Evolutionary conservation across 2,797 vertebrate species (phyloP).

Genomic region (Melanotaenia trifasciata): DNA sequence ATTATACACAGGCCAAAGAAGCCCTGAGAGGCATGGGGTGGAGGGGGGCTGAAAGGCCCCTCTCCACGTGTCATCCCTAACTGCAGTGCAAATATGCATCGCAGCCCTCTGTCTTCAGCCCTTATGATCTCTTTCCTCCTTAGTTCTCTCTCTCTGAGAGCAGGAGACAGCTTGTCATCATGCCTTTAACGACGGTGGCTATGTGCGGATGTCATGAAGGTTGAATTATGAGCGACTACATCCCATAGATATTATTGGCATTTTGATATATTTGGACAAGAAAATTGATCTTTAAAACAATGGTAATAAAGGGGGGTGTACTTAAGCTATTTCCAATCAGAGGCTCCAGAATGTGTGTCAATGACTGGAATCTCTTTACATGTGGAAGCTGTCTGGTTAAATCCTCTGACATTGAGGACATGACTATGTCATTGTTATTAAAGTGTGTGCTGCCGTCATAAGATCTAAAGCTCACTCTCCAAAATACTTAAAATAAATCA

Average conservation of each 20-base stretch:
- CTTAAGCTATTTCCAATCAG: neutral
- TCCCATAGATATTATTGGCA: neutral
- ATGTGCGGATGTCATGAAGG: constrained; percentile 43
- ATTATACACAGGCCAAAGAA: constrained; percentile 82
- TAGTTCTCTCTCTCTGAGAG: constrained; percentile 40
- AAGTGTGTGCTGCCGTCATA: neutral
- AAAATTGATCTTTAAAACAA: neutral
- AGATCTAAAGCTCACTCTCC: neutral
- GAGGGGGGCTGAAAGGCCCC: constrained; percentile 42
- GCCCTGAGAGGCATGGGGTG: constrained; percentile 72
- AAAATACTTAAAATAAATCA: no score
- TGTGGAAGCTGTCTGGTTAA: neutral
- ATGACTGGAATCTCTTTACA: neutral
- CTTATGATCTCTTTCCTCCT: constrained; percentile 51
- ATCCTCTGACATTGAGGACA: neutral
- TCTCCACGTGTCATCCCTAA: constrained; percentile 36
- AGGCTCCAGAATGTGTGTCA: neutral
- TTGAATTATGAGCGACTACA: constrained; percentile 15
- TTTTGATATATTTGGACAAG: neutral
- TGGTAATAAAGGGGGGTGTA: neutral
- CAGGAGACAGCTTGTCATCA: constrained; percentile 65
- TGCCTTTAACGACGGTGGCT: constrained; percentile 40
- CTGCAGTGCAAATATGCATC: constrained; percentile 43
- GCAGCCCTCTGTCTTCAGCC: constrained; percentile 32
- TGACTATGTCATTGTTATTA: neutral